Evolutionary conservation across 2,113 vertebrate genomes (phyloP).

Genomic region (Dendropsophus ebraccatus): DNA sequence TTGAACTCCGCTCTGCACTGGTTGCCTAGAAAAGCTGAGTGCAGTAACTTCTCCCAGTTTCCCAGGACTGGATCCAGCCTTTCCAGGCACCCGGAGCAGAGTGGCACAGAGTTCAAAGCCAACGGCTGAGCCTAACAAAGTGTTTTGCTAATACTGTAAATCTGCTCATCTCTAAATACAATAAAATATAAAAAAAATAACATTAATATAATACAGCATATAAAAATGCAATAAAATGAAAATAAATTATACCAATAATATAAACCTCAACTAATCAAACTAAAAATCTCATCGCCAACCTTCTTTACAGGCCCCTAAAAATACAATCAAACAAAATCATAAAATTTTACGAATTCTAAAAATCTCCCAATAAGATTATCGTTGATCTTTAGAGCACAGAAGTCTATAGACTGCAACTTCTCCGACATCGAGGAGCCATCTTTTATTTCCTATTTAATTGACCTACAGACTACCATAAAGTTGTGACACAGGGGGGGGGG

Average conservation of each 20-base stretch:
- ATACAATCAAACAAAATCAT: not conserved
- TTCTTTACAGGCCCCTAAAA: not conserved
- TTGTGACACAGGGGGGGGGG: not conserved
- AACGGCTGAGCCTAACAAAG: no score
- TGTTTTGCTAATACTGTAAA: no score
- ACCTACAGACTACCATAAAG: not conserved
- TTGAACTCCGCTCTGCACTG: no score
- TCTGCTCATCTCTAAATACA: no score
- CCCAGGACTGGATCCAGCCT: no score
- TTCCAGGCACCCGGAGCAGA: no score
- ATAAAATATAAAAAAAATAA: no score
- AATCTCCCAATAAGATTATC: no score
- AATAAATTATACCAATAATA: not conserved
- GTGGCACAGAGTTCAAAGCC: no score
- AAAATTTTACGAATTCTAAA: no score
- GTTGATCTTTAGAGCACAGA: not conserved
- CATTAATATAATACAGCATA: not conserved
- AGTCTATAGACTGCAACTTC: not conserved
- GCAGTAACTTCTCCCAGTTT: no score
- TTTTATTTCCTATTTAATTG: not conserved
- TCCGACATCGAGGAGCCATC: not conserved
- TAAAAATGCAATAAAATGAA: not conserved
- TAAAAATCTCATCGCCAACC: not conserved
- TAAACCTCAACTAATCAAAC: not conserved
- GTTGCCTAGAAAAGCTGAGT: no score